Evolutionary conservation across 2,888 invertebrate genomes (phyloP), one percentile per base, ranked within the genome.

Genomic region (Cordilura impudica): DNA sequence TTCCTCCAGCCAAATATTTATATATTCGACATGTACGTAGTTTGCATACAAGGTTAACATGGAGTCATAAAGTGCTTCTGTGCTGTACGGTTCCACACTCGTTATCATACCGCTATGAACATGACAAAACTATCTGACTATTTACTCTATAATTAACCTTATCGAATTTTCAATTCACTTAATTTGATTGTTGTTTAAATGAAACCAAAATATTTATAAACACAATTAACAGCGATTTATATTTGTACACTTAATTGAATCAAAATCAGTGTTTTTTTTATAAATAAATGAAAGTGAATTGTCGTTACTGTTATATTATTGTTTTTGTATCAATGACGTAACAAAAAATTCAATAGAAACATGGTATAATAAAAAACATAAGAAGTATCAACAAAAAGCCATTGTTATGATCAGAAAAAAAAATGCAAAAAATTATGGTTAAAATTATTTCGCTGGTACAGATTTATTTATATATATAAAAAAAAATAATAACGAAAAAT

Each of bases 381-480:
- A 45, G 14, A 35, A n/a, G n/a, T n/a, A n/a, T 26, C 31, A 63
- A 56, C 19, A 56, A 21, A 63, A 58, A 66, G 16, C 21, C 63
- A 75, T 63, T 75, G 61, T 69, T 61, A 69, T 69, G 61, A 63
- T 75, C 18, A 39, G 35, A 18, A 43, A 31, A 61, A 21, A 69
- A 49, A 53, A 75, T 69, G 39, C 35, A 47, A 53, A 56, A 31
- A 61, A 60, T 60, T 53, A 60, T 31, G 31, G 16, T 58, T 51
- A 45, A 43, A 43, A 43, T 60, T 23, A 23, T 39, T 60, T 63
- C 10, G 47, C 60, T 60, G 16, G 26, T 23, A 23, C 47, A 61
- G 45, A 61, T 45, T 26, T 75, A 43, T 70, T 53, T 54, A 58
- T 49, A n/a, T n/a, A n/a, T n/a, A 14, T 43, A 66, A 60, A 39